phyloP scores from a whole-genome alignment of 2,888 invertebrate species.

The Drosophila antonietae region DNA sequence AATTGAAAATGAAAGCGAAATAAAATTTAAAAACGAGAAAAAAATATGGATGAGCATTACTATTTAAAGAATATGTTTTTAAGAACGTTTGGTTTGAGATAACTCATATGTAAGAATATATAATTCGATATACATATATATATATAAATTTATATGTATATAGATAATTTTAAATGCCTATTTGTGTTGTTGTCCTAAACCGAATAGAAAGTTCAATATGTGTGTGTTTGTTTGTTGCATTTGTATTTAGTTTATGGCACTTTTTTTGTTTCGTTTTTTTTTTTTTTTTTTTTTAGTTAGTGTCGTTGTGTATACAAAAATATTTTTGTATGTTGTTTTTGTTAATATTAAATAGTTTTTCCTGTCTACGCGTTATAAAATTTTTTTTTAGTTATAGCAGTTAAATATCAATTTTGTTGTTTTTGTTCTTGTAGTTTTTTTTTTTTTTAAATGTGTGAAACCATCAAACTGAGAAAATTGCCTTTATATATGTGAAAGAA shows the following conservation, averaged over 20 bases:
- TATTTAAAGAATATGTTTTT: constrained; percentile 31
- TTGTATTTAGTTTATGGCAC: constrained; percentile 68
- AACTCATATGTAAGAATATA: constrained; percentile 24
- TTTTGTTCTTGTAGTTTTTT: constrained; percentile 44
- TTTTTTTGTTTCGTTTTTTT: constrained; percentile 53
- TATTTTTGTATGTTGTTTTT: constrained; percentile 31
- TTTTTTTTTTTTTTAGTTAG: constrained; percentile 30
- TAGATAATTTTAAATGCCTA: constrained; percentile 64
- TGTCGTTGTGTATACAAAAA: constrained; percentile 57
- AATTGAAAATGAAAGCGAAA: background rate
- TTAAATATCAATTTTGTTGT: constrained; percentile 55
- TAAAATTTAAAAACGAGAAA: constrained; percentile 20
- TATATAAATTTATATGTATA: constrained; percentile 23
- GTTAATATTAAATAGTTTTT: constrained; percentile 60
- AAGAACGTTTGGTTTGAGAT: constrained; percentile 23
- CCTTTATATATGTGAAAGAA: constrained; percentile 63
- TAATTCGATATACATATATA: constrained; percentile 9
- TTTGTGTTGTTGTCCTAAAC: constrained; percentile 71
- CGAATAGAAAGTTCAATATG: constrained; percentile 59
- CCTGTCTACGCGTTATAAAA: constrained; percentile 66
- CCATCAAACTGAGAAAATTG: constrained; percentile 83
- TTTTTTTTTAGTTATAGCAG: constrained; percentile 36
- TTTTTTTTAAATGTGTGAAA: constrained; percentile 76
- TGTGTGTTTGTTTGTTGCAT: constrained; percentile 25
- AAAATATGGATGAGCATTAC: constrained; percentile 54